These are phyloP conservation scores for Aethes cnicana DNA, from an alignment of 2,888 invertebrate species.

Conservation along the genomic window DNA sequence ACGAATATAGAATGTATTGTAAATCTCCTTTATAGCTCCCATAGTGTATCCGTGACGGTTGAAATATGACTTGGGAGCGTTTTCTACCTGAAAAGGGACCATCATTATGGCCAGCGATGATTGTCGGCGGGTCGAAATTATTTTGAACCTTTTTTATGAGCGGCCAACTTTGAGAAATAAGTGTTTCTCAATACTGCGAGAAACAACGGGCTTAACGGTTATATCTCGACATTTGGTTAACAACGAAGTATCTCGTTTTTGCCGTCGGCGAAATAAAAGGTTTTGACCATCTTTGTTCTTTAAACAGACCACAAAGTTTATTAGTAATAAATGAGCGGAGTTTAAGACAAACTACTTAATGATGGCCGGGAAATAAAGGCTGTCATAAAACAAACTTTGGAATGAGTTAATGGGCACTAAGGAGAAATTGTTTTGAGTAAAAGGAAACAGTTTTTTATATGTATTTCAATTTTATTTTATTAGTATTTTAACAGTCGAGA, in stretches of 20 bases:
- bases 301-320: slow-evolving; percentile 54
- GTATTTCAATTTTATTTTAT: slow-evolving; percentile 63
- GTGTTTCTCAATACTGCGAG: slow-evolving; percentile 58
- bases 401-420: slow-evolving; percentile 27
- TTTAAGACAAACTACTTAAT: slow-evolving; percentile 43
- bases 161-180: slow-evolving; percentile 37
- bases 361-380: slow-evolving; percentile 36
- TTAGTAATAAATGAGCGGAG: slow-evolving; percentile 42
- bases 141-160: slow-evolving; percentile 62
- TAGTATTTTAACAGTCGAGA: slow-evolving; percentile 67
- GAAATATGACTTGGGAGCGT: slow-evolving; percentile 77
- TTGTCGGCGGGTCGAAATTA: slow-evolving; percentile 76
- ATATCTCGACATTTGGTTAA: slow-evolving; percentile 49
- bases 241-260: slow-evolving; percentile 50
- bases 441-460: slow-evolving; percentile 48
- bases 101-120: slow-evolving; percentile 73
- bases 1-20: slow-evolving; percentile 74
- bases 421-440: slow-evolving; percentile 20
- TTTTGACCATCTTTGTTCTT: slow-evolving; percentile 45
- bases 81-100: slow-evolving; percentile 79
- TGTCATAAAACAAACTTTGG: slow-evolving; percentile 40
- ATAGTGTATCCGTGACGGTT: slow-evolving; percentile 71
- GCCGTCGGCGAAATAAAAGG: slow-evolving; percentile 53
- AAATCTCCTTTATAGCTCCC: slow-evolving; percentile 78
- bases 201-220: slow-evolving; percentile 68